Evolutionary conservation across 2,797 vertebrate genomes (phyloP).

Genomic region (Leptodactylus fallax): DNA sequence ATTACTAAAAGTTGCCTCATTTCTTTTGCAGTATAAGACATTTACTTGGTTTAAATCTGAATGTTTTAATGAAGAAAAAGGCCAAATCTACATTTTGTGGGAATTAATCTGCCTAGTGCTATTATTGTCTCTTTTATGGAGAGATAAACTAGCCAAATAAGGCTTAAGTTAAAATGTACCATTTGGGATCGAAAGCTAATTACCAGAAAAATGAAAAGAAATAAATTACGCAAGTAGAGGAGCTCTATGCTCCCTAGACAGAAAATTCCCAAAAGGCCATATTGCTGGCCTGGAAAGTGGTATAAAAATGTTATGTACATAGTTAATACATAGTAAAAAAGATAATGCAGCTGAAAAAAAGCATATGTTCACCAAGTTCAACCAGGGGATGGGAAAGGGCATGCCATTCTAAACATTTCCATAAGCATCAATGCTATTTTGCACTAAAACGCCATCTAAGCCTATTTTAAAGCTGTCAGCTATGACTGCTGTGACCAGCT

Average conservation of each 20-base stretch:
- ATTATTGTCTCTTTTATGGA: constrained; percentile 14
- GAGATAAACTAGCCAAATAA: constrained; percentile 16
- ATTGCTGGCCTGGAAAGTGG: background rate
- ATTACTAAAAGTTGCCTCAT: constrained; percentile 1
- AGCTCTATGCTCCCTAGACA: background rate
- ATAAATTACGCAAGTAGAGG: background rate
- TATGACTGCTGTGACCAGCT: too few species aligned
- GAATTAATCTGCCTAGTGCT: constrained; percentile 23
- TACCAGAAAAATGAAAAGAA: background rate
- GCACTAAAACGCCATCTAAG: too few species aligned
- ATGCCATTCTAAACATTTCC: too few species aligned
- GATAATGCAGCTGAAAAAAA: too few species aligned
- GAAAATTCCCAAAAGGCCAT: background rate
- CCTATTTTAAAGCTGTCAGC: too few species aligned
- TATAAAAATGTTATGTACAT: background rate
- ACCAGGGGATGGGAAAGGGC: too few species aligned
- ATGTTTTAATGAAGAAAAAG: constrained; percentile 29
- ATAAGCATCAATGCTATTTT: too few species aligned
- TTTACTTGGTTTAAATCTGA: constrained; percentile 19
- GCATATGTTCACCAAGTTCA: too few species aligned
- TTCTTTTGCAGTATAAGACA: background rate
- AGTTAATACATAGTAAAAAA: background rate
- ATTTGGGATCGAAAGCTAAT: background rate
- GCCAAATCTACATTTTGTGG: constrained; percentile 25
- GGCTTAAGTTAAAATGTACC: constrained; percentile 2